A percentile compares a stretch with the other conserved stretches of the same genome.
Evolutionary conservation across 2,113 vertebrate genomes (phyloP).

Genomic region (Peucedramus taeniatus): DNA sequence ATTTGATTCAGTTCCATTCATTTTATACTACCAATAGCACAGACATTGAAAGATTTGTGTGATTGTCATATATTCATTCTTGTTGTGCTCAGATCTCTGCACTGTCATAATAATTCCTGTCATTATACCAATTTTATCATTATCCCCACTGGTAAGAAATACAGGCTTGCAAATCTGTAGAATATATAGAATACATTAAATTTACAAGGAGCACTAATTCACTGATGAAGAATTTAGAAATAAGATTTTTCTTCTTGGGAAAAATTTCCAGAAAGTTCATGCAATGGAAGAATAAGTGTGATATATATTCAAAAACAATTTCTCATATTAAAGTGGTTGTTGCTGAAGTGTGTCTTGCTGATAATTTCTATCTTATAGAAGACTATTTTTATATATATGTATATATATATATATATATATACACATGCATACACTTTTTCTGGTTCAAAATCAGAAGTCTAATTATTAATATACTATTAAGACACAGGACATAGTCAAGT

Average conservation of each 20-base stretch:
- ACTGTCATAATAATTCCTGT: slow-evolving; percentile 68
- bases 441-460: background rate
- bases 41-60: slow-evolving; percentile 48
- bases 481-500: background rate
- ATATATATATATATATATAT: too few relatives aligned
- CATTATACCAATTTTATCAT: slow-evolving; percentile 61
- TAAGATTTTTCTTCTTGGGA: background rate
- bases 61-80: slow-evolving; percentile 64
- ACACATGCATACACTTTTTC: background rate
- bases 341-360: background rate
- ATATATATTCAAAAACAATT: background rate
- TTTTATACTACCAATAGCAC: slow-evolving; percentile 5
- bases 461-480: background rate
- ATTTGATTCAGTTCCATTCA: background rate
- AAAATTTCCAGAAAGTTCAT: background rate
- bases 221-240: slow-evolving; percentile 40
- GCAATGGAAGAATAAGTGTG: background rate
- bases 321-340: background rate
- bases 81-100: slow-evolving; percentile 64
- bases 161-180: slow-evolving; percentile 57
- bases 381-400: background rate
- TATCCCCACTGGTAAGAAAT: slow-evolving; percentile 62
- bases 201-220: slow-evolving; percentile 54
- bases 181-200: slow-evolving; percentile 56
- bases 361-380: background rate